Evolutionary conservation across 2,888 invertebrate species (phyloP).

Genomic region (Lepidocyrtinus sp.): DNA sequence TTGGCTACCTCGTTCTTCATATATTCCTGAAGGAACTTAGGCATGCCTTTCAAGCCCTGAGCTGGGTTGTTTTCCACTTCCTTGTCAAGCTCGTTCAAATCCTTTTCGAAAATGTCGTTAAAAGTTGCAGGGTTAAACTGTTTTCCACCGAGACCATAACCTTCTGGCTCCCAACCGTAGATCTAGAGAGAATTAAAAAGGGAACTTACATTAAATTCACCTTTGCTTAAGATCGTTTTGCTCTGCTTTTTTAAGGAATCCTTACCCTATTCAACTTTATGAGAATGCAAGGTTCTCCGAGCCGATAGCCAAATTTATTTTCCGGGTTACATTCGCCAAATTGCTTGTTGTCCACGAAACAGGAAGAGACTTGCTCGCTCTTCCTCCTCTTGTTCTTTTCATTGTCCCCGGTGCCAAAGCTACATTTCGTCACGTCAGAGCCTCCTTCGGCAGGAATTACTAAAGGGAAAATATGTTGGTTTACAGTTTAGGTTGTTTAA

Average conservation of each 20-base stretch:
- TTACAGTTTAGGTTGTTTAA: neutral
- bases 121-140: constrained; percentile 74
- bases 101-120: constrained; percentile 70
- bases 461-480: neutral
- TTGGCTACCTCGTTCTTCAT: constrained; percentile 44
- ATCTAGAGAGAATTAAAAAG: constrained; percentile 77
- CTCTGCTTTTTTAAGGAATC: neutral
- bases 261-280: constrained; percentile 95
- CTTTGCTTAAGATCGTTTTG: neutral
- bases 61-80: neutral
- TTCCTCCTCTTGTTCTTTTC: constrained; percentile 56
- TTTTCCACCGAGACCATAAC: constrained; percentile 73
- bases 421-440: constrained; percentile 77
- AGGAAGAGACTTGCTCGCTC: constrained; percentile 71
- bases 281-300: constrained; percentile 94
- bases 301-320: constrained; percentile 88
- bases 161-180: constrained; percentile 88
- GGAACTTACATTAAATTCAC: constrained; percentile 12
- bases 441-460: constrained; percentile 71
- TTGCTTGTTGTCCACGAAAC: constrained; percentile 27
- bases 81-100: neutral
- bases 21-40: constrained; percentile 37
- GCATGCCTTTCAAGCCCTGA: constrained; percentile 45
- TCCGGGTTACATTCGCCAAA: constrained; percentile 83
- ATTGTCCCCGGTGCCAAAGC: neutral